Evolutionary conservation across 2,797 vertebrate species (phyloP).

Genomic region (Sebastes diploproa): DNA sequence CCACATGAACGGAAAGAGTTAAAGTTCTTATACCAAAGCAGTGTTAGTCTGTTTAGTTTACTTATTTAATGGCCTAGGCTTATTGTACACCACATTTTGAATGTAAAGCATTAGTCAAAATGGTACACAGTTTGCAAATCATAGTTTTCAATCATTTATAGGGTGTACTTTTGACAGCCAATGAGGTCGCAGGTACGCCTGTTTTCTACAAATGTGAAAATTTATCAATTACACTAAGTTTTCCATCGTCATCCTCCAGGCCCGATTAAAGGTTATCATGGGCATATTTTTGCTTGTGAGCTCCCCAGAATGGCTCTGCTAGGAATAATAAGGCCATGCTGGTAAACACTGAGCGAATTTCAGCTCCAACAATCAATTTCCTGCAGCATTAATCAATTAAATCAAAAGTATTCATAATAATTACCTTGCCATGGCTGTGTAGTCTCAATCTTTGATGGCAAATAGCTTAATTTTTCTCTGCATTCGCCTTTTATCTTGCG

Average conservation of each 20-base stretch:
- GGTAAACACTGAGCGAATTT: rapidly evolving
- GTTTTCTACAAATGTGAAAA: neutral
- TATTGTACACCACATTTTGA: neutral
- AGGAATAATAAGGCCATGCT: neutral
- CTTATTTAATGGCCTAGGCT: neutral
- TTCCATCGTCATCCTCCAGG: neutral
- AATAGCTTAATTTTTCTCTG: neutral
- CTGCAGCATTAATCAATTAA: neutral
- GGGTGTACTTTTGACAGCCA: neutral
- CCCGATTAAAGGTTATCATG: too few species aligned
- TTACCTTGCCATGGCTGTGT: slow-evolving; percentile 30
- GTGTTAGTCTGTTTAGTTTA: neutral
- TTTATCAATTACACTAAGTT: neutral
- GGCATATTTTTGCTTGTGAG: too few species aligned
- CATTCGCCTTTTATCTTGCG: neutral
- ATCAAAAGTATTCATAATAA: neutral
- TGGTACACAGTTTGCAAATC: neutral
- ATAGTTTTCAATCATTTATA: neutral
- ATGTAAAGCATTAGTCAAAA: neutral
- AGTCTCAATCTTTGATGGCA: neutral
- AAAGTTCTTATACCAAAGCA: neutral
- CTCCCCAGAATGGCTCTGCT: neutral
- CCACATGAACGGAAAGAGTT: neutral
- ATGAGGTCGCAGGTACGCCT: rapidly evolving
- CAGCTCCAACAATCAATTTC: neutral